Percentiles rank a stretch among this genome's conserved stretches.
Evolutionary conservation across 2,888 invertebrate species (phyloP).

Genomic region (Meloe dianella): DNA sequence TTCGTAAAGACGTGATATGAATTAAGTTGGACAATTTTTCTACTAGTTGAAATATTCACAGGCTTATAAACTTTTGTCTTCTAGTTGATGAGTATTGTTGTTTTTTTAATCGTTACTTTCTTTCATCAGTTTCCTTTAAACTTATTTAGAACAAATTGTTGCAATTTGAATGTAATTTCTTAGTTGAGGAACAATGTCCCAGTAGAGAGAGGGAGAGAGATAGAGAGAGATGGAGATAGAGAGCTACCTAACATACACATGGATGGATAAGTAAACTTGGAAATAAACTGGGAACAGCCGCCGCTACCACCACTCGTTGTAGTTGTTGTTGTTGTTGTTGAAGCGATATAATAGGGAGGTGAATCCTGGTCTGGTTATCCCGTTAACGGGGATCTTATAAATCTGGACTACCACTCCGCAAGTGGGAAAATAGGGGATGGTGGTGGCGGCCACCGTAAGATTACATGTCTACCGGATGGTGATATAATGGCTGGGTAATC

Average conservation of each 20-base stretch:
- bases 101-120: no score
- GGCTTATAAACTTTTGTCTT: conserved; percentile 6
- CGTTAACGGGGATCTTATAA: conserved; percentile 49
- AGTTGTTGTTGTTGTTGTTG: conserved; percentile 22
- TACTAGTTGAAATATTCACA: background rate
- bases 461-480: conserved; percentile 58
- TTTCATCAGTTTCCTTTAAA: conserved; percentile 15
- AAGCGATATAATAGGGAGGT: conserved; percentile 22
- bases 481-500: conserved; percentile 57
- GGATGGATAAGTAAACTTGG: conserved; percentile 25
- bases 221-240: no score
- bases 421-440: conserved; percentile 46
- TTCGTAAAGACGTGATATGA: conserved; percentile 34
- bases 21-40: conserved; percentile 20
- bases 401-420: conserved; percentile 50
- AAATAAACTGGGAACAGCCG: conserved; percentile 23
- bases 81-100: background rate
- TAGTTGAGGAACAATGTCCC: conserved; percentile 13
- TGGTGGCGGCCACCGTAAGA: conserved; percentile 52
- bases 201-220: background rate
- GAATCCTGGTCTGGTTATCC: conserved; percentile 41
- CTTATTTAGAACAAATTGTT: conserved; percentile 29
- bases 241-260: no score
- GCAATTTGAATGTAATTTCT: conserved; percentile 32
- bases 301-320: background rate